phyloP scores from a whole-genome alignment of 2,888 invertebrate species.

The Hyposoter dolosus region DNA sequence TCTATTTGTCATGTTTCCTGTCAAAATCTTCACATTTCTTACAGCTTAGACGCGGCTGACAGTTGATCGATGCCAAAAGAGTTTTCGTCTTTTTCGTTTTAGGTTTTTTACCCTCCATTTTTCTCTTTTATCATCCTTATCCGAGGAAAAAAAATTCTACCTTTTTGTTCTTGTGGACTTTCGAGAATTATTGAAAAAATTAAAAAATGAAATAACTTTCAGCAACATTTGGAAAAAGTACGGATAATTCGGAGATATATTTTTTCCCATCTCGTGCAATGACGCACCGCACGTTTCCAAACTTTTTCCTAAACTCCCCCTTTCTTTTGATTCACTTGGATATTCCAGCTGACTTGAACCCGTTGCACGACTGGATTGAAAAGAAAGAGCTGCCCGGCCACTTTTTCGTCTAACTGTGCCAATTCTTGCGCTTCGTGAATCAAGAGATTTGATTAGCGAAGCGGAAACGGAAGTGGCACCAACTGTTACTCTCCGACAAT shows the following conservation, averaged over 20 bases:
- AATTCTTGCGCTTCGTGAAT: slow-evolving; percentile 77
- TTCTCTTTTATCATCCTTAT: no score
- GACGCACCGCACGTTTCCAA: neutral
- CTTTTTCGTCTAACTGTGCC: slow-evolving; percentile 71
- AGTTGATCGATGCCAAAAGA: slow-evolving; percentile 2
- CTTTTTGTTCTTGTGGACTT: neutral
- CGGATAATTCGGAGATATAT: neutral
- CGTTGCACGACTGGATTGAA: slow-evolving; percentile 18
- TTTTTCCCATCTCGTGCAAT: neutral
- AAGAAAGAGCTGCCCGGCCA: neutral
- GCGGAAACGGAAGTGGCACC: slow-evolving; percentile 78
- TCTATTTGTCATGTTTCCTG: slow-evolving; percentile 25
- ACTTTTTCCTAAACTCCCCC: neutral
- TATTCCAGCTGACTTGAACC: slow-evolving; percentile 50
- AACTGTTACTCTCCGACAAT: slow-evolving; percentile 76
- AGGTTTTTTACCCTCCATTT: neutral
- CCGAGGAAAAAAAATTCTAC: no score
- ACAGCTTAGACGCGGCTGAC: slow-evolving; percentile 15
- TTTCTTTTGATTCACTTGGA: slow-evolving; percentile 20
- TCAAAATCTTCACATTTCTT: slow-evolving; percentile 28
- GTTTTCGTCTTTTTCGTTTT: neutral
- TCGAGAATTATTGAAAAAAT: neutral
- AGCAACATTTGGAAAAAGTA: neutral
- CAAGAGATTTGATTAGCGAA: slow-evolving; percentile 81
- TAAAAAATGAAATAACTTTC: neutral